Evolutionary conservation across 1,140 invertebrate species (phyloP), one percentile per base, ranked within the genome.

Genomic region (Leptinotarsa lineolata): DNA sequence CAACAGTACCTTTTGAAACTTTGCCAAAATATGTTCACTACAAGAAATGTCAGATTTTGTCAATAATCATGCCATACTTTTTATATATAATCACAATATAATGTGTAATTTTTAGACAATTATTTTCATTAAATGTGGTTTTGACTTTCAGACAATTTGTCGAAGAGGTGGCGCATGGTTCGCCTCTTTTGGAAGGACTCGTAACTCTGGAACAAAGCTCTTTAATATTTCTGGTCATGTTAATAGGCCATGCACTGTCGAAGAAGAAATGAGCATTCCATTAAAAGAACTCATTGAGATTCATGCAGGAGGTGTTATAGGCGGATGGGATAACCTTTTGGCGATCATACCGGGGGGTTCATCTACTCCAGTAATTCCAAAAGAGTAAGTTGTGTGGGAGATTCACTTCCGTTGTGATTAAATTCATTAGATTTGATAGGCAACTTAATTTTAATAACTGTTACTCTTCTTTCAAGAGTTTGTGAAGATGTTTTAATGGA

Each of bases 221-320:
- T 99, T 95, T 83, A 99, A 99, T 84, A 99, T 99, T 77, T 99
- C 97, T 44, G 98, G 98, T 0, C 97, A 99, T 85, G 98, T 99
- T 0, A 99, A 99, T 83, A 95, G 92, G 70, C 98, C 98, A 0
- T 98, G 96, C 82, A 99, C 97, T 1, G 98, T 99, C 0, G 98
- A 99, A 85, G 98, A 99, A 84, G 97, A 99, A 87, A 99, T 99
- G 98, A 98, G 97, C 30, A 95, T 99, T 76, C 96, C 97, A 0
- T 86, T 99, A 54, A 95, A 92, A 80, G 97, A 99, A 82, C 86
- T 99, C 6, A 97, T 99, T 75, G 97, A 99, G 85, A 87, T 91
- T 70, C 98, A 99, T 85, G 94, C 95, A 59, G 98, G 98, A 45
- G 98, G 97, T 58, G 94, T 99, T 3, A 92, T 91, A 75, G 98